Evolutionary conservation across 2,888 invertebrate species (phyloP), one percentile per base, ranked within the genome.

Genomic region (Spodoptera littoralis): DNA sequence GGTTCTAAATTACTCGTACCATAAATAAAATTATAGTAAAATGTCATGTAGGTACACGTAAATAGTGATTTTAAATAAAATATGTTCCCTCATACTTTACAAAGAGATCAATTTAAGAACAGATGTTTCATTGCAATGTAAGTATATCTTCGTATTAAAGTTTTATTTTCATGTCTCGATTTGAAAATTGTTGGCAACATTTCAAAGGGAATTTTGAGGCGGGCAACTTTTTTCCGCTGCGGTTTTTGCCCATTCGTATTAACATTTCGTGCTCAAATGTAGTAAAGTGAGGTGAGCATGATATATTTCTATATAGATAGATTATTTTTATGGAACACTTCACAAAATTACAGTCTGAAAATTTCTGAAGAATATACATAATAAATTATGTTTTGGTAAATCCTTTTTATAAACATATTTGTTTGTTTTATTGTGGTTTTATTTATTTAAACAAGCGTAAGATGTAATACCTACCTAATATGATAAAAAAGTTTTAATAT

Each of bases 161-260:
- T 46, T 11, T 43, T 66, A 51, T 42, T 55, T 53, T 49, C 22
- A 11, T 27, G 30, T 41, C 18, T 8, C 13, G 8, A 54, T 75
- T 57, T 47, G 12, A 51, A 76, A 75, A 60, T 75, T 56, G 49
- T 57, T 72, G 71, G 71, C 76, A 75, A 57, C 76, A 60, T 56
- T 57, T 75, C 76, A 72, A 76, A 71, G 59, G 59, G 41, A 50
- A 11, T 75, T 69, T 52, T 12, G 59, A 57, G 22, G 43, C 24
- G 11, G 43, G 44, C 3, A 64, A 65, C 42, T 45, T 70, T 75
- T 47, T 61, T 48, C 42, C 27, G 41, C 49, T 51, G 59, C 47
- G 42, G 50, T 70, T 72, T 68, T 43, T 36, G 24, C 50, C 27
- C 76, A 59, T 59, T 70, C 46, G 36, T 54, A 50, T 54, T 50